These are phyloP conservation scores for Protonibea diacanthus DNA, from an alignment of 2,797 vertebrate species.

Conservation along the genomic window DNA sequence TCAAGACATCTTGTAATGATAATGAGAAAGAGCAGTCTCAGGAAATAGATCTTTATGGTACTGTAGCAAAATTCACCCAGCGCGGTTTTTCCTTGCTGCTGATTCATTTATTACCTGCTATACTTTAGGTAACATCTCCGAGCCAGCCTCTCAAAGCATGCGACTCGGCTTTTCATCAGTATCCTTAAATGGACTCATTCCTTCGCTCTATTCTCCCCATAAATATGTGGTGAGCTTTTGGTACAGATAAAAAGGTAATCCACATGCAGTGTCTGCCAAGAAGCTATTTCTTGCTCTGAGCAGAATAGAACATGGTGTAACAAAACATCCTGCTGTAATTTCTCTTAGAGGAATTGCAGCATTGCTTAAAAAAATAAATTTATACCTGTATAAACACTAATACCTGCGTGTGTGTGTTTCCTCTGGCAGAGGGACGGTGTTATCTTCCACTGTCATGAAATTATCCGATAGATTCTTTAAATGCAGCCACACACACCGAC, in stretches of 20 bases:
- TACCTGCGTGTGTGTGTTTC: not conserved
- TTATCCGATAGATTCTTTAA: constrained; percentile 2
- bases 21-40: not conserved
- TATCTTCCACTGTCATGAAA: constrained; percentile 27
- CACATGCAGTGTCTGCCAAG: constrained; percentile 68
- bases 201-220: constrained; percentile 54
- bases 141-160: constrained; percentile 50
- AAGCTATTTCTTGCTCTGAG: constrained; percentile 68
- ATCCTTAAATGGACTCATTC: constrained; percentile 76
- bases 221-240: constrained; percentile 65
- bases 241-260: constrained; percentile 79
- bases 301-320: constrained; percentile 66
- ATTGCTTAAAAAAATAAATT: constrained; percentile 44
- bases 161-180: constrained; percentile 54
- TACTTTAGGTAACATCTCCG: constrained; percentile 36
- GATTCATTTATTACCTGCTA: constrained; percentile 28
- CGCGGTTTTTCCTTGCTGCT: not conserved
- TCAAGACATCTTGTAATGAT: constrained; percentile 4
- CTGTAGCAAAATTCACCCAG: not conserved
- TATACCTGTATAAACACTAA: constrained; percentile 48
- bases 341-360: constrained; percentile 43
- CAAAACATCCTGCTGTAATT: constrained; percentile 67
- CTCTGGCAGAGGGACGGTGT: constrained; percentile 15
- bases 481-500: not conserved
- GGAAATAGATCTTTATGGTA: not conserved